Evolutionary conservation across 2,888 invertebrate species (phyloP), one percentile per base, ranked within the genome.

Genomic region (Anthoptus insignis): DNA sequence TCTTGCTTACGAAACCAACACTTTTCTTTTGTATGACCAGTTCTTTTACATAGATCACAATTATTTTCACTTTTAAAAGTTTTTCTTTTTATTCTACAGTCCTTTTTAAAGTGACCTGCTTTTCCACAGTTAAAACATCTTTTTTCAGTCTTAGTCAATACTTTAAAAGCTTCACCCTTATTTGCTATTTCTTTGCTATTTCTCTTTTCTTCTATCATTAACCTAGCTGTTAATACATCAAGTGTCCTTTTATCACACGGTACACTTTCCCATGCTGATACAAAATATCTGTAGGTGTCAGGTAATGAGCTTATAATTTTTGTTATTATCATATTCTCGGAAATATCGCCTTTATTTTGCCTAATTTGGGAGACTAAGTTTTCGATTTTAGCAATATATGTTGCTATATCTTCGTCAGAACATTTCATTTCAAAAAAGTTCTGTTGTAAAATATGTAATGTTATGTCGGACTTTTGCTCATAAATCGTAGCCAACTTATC

Each of bases 221-320:
- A 22, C 7, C 27, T 27, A 27, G 5, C 7, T 27, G 27, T 27
- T 27, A 27, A 27, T 7, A 5, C 27, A 7, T 3, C 27, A 27
- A 27, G 27, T 5, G 27, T 27, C 7, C 42, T 34, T 39, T 42
- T 64, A 11, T 42, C 37, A 9, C 9, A 8, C 11, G 49, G 24
- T 14, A 49, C 57, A 11, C 34, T 37, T 13, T 57, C 59, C 64
- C 58, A 64, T 11, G 64, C 54, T 21, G 61, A 61, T 4, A 61
- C 27, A 54, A 61, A 54, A 34, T 65, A 45, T 50, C 39, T 78
- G 49, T 78, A 74, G 60, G 78, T 78, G 67, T 65, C 56, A 6
- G 49, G n/a, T 29, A 54, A 59, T 0, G 50, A 56, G 34, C 2
- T 49, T 6, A 49, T 19, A n/a, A 49, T 49, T 49, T 49, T 49